Percentiles rank a stretch among this genome's conserved stretches.
Evolutionary conservation across 2,113 vertebrate genomes (phyloP).

Genomic region (Corapipo altera): DNA sequence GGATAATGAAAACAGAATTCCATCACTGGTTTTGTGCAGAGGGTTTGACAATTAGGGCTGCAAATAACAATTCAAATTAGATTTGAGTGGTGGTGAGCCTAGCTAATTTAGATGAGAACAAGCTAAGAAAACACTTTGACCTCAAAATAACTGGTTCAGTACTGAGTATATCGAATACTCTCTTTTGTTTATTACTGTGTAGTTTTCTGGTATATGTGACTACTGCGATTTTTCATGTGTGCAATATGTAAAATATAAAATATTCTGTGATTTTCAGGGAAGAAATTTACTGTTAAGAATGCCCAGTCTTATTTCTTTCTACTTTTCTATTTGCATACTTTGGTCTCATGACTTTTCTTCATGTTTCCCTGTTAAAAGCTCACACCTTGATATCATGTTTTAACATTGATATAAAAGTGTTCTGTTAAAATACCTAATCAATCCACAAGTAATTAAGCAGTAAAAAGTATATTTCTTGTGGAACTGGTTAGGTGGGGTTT

Average conservation of each 20-base stretch:
- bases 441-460: neutral
- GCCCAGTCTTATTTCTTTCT: neutral
- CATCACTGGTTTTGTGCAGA: constrained; percentile 30
- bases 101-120: constrained; percentile 49
- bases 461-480: neutral
- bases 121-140: neutral
- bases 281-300: neutral
- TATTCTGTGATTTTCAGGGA: neutral
- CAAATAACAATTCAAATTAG: constrained; percentile 66
- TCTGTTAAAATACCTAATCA: neutral
- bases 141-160: neutral
- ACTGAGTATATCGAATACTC: neutral
- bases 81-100: constrained; percentile 12
- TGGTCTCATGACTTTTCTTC: neutral
- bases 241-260: neutral
- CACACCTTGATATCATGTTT: neutral
- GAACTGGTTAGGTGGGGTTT: neutral
- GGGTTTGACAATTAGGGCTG: constrained; percentile 32
- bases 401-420: neutral
- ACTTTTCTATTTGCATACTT: neutral
- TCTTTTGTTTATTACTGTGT: neutral
- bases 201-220: neutral
- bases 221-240: neutral
- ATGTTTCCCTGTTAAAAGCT: neutral
- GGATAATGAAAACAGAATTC: constrained; percentile 55